Base-by-base conservation (phyloP, 2,797 vertebrate genomes). In the Chanos chanos region DNA sequence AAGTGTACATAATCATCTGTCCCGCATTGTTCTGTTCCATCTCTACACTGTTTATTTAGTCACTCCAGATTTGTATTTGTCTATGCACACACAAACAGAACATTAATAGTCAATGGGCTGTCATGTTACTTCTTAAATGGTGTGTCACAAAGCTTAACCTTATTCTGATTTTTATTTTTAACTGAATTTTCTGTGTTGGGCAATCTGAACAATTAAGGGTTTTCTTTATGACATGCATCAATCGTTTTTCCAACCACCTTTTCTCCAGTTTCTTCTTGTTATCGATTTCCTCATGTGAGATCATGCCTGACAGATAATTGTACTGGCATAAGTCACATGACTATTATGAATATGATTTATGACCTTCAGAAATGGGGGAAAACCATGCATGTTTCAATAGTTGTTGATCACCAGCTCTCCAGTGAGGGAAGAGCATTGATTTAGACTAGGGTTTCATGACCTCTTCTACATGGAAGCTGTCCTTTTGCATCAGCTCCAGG, bases 401-500 rank as follows among this genome's bases (percentile, higher is more conserved):
- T 55, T 36, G 27, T 56, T 60, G 57, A 44, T 45, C 47, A 16
- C 3, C 28, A 39, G 31, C 33, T 9, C 51, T 73, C 7, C 37
- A 58, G 48, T 39, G 19, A 15, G 28, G 25, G 15, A 44, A 37
- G 52, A 19, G 49, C 45, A 70, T 67, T 52, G 57, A 64, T 76
- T 70, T 61, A 55, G 54, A 58, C 28, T 24, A 33, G 63, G 45
- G 40, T 18, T 70, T 33, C 8, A 7, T 61, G 67, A 27, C 41
- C 51, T 21, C 34, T 66, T 57, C 71, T 60, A 33, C 43, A 50
- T 41, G 47, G 51, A 58, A 60, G 28, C 64, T 72, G 66, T 73
- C 63, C 61, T 48, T 63, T 66, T 60, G 36, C 50, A 75, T 68
- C 61, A 73, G 22, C 34, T 53, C 52, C 61, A 61, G 19, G 47